Base-by-base conservation (phyloP, 1,140 invertebrate species). In the Rhopalosiphum maidis region DNA sequence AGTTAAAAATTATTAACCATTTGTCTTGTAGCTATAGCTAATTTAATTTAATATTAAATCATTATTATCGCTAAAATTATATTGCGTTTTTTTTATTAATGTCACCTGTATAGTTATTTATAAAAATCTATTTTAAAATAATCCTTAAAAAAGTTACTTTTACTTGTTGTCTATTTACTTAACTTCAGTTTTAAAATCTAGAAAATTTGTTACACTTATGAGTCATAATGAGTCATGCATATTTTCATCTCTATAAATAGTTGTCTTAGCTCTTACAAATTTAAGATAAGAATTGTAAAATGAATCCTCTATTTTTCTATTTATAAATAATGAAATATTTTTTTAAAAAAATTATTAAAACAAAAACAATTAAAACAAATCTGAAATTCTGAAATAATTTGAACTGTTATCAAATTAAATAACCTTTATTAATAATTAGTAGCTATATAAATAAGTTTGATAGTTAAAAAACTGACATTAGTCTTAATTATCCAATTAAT, bases 221-320 rank as follows among this genome's bases (percentile, higher is more conserved):
- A 83, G 43, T 43, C 86, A 48, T 85, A 85, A 43, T 88, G 86
- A 88, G 86, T 88, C 86, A 88, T 88, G 21, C 9, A 35, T 88
- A 51, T 88, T 35, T 87, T 35, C 51, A 48, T 48, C 30, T 88
- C 11, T 46, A 30, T 46, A 87, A 87, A 87, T 25, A 46, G 43
- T 87, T 2, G 23, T n/a, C 41, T 25, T 43, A 43, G 60, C 5
- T 77, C 60, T 18, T 77, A 68, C 15, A 15, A 43, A 43, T 25
- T 85, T 85, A 5, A 85, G 37, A 85, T 41, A 77, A 68, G 60
- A 68, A 77, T 30, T n/a, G 5, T 30, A 1, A n/a, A 85, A 25
- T 85, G 30, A 9, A 43, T 43, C 8, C 43, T 85, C 9, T 9
- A 85, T 85, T 85, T 85, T 85, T 85, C 23, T 41, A 85, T 85